These are phyloP conservation scores for Thymelicus sylvestris DNA, from an alignment of 2,888 invertebrate species.

Conservation along the genomic window DNA sequence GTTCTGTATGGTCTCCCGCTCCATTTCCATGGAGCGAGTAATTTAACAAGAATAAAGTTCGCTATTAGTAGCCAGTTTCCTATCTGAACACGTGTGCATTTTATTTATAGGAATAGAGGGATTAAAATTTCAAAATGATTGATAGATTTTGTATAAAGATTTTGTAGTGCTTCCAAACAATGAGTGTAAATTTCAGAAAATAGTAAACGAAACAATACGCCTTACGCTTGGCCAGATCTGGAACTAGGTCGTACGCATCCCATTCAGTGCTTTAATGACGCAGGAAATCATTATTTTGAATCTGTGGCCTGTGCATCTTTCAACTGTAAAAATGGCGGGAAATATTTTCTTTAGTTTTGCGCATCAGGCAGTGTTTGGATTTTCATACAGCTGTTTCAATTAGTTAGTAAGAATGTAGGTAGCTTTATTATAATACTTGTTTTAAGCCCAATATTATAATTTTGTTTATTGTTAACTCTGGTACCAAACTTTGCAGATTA, in stretches of 20 bases:
- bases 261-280: conserved; percentile 33
- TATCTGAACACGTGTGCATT: no score
- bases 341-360: conserved; percentile 17
- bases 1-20: no score
- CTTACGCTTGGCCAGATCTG: conserved; percentile 28
- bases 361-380: not conserved
- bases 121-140: not conserved
- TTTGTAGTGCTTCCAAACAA: not conserved
- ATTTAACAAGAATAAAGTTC: no score
- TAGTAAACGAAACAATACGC: conserved; percentile 1
- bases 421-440: no score
- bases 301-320: conserved; percentile 32
- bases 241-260: conserved; percentile 36
- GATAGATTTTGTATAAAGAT: not conserved
- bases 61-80: no score
- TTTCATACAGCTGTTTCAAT: not conserved
- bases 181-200: not conserved
- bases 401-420: no score
- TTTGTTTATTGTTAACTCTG: no score
- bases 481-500: no score
- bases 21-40: no score
- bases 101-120: no score
- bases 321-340: conserved; percentile 23
- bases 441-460: no score
- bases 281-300: conserved; percentile 37